Base-by-base conservation (phyloP, 2,797 vertebrate species). In the Semaprochilodus insignis region DNA sequence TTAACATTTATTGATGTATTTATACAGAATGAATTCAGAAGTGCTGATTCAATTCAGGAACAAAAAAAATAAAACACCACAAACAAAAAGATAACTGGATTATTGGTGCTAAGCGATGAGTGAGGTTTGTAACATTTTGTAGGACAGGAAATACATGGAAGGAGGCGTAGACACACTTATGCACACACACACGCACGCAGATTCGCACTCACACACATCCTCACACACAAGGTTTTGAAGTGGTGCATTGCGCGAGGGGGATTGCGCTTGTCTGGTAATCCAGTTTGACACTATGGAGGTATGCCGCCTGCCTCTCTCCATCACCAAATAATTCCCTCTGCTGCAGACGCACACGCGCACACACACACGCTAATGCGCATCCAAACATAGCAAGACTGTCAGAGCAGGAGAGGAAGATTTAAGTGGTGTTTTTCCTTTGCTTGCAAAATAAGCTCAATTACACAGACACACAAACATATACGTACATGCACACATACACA, bases 1-100 rank as follows among this genome's bases (percentile, higher is more conserved):
- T 84, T 82, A 65, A 70, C 71, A 80, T 84, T 86, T 79, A 84
- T 62, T 86, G 74, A 83, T 81, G 82, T 69, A 67, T 77, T 85
- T 86, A 67, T 59, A 83, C 75, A 23, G 44, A 75, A 83, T 71
- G 69, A 85, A 83, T 83, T 81, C n/a, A 11, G 71, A 85, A 80
- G 16, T 78, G 69, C 31, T 57, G 76, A 85, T 65, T 80, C 21
- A 71, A 77, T 80, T 78, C 69, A 4, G 31, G 60, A 78, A 54
- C 3, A 75, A 55, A 78, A n/a, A 65, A 4, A 14, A 40, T 60
- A 55, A 78, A n/a, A 65, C 13, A 10, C 8, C 44, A 48, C 4
- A 69, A 73, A 52, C 27, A 34, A 62, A 44, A 65, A 73, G 6
- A 63, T 60, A 82, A 7, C 7, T 14, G 52, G 70, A 81, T 85